These are phyloP conservation scores for Coelopa pilipes DNA, from an alignment of 2,888 invertebrate genomes.

Conservation along the genomic window DNA sequence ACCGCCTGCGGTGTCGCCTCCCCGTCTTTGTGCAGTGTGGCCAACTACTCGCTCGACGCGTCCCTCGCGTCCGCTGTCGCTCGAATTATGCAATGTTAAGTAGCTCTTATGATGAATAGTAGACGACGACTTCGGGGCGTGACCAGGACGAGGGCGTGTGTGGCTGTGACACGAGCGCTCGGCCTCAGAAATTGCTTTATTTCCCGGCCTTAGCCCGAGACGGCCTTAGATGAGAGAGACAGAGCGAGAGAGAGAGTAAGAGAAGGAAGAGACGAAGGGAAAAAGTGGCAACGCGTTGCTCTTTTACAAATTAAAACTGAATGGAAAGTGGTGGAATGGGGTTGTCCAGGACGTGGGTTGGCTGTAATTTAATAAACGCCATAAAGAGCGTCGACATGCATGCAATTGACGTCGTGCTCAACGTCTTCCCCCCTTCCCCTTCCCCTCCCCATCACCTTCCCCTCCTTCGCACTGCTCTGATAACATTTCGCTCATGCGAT, in stretches of 20 bases:
- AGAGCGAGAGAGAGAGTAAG: background rate
- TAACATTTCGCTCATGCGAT: slow-evolving; percentile 6
- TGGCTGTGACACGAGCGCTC: background rate
- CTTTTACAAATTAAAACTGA: background rate
- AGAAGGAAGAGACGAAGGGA: background rate
- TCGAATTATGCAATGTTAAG: slow-evolving; percentile 12
- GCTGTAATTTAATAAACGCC: background rate
- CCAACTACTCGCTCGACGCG: background rate
- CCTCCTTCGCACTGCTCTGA: background rate
- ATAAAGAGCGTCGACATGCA: slow-evolving; percentile 13
- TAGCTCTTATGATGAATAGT: slow-evolving; percentile 11
- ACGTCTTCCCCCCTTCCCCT: background rate
- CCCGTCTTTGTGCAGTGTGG: background rate
- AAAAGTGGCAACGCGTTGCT: background rate
- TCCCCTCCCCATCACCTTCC: background rate
- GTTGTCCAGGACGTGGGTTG: background rate
- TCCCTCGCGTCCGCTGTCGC: background rate
- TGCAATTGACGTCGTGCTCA: slow-evolving; percentile 10
- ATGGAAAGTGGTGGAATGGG: background rate
- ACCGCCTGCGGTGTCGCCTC: background rate
- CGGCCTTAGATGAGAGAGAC: background rate
- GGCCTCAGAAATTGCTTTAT: no score
- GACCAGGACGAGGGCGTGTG: background rate
- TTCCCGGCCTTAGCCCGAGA: background rate
- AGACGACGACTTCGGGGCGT: background rate